Evolutionary conservation across 2,888 invertebrate species (phyloP).

Genomic region (Suillia variegata): DNA sequence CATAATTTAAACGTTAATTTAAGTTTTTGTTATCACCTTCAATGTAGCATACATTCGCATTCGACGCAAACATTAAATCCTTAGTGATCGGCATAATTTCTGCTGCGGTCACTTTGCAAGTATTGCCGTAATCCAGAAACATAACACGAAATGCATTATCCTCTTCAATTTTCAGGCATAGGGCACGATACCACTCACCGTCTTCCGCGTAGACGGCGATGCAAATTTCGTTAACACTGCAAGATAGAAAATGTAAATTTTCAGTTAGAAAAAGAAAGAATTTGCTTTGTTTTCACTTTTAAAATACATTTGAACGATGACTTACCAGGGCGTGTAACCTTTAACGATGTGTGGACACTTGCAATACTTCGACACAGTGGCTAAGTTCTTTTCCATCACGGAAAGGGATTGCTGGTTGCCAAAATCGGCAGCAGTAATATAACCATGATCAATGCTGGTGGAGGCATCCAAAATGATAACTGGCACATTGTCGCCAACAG

Average conservation of each 20-base stretch:
- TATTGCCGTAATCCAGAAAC: constrained; percentile 42
- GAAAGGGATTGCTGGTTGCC: constrained; percentile 24
- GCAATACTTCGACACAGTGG: constrained; percentile 31
- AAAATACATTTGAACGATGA: background rate
- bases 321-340: constrained; percentile 37
- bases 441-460: constrained; percentile 28
- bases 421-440: constrained; percentile 35
- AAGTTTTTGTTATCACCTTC: constrained; percentile 33
- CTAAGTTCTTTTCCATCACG: constrained; percentile 29
- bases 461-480: constrained; percentile 36
- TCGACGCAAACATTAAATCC: constrained; percentile 38
- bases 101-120: constrained; percentile 31
- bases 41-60: constrained; percentile 37
- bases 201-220: constrained; percentile 37
- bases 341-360: constrained; percentile 17
- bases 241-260: constrained; percentile 9
- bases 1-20: background rate
- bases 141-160: constrained; percentile 34
- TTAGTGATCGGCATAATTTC: constrained; percentile 35
- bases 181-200: constrained; percentile 41
- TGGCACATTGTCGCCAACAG: constrained; percentile 29
- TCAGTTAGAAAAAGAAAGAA: background rate
- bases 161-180: constrained; percentile 30
- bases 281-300: no score
- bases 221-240: constrained; percentile 38